Conservation (phyloP, 2,888 invertebrate species). For the Syritta pipiens region DNA sequence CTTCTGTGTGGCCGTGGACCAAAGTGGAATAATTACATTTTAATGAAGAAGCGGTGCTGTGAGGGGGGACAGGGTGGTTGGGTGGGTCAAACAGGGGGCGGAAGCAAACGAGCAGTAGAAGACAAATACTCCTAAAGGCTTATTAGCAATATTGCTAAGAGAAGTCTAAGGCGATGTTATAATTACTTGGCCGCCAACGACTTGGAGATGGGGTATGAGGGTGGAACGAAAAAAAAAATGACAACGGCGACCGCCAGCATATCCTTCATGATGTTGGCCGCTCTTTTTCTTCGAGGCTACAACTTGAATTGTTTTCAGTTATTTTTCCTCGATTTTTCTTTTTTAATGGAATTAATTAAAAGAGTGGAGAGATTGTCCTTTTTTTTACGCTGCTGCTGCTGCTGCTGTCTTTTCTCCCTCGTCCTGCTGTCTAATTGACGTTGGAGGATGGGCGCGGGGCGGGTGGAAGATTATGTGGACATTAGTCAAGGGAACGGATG, state of each 20-base stretch:
- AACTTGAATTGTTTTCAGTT: conserved; percentile 11
- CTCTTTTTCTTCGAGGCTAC: conserved; percentile 20
- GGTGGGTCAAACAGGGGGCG: neutral
- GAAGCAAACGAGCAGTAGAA: conserved; percentile 29
- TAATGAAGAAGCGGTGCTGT: conserved; percentile 68
- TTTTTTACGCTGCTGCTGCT: neutral
- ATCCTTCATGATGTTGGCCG: conserved; percentile 24
- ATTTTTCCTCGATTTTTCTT: conserved; percentile 5
- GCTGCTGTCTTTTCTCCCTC: neutral
- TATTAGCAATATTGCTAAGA: conserved; percentile 61
- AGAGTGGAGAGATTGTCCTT: conserved; percentile 50
- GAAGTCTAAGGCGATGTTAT: conserved; percentile 62
- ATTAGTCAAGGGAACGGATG: conserved; percentile 43
- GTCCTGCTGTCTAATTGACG: conserved; percentile 50
- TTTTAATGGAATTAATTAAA: conserved; percentile 66
- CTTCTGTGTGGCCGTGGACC: conserved; percentile 7
- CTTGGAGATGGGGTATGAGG: neutral
- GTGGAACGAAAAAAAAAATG: conserved; percentile 23
- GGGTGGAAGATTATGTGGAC: conserved; percentile 48
- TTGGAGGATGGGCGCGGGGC: conserved; percentile 20
- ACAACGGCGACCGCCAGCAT: conserved; percentile 39
- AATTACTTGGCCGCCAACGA: conserved; percentile 38
- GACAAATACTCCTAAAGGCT: conserved; percentile 59
- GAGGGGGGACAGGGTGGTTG: too few relatives aligned
- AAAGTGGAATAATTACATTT: conserved; percentile 66